Percentiles rank a stretch among this genome's conserved stretches.
Evolutionary conservation across 2,113 vertebrate genomes (phyloP).

Genomic region (Neoarius graeffei): DNA sequence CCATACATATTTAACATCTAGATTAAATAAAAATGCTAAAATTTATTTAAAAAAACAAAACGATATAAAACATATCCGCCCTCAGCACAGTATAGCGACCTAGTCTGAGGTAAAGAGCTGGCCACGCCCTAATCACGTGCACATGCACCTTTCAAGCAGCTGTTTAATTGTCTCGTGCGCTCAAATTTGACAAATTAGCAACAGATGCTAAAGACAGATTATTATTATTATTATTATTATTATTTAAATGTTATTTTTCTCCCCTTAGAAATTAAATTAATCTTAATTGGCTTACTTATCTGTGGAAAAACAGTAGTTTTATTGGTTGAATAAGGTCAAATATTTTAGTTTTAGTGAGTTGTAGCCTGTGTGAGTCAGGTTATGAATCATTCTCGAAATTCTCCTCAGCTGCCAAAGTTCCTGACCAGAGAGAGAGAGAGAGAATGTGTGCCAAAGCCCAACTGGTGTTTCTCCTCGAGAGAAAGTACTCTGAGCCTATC

Average conservation of each 20-base stretch:
- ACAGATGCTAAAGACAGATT: background rate
- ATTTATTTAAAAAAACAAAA: too few relatives aligned
- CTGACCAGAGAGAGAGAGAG: background rate
- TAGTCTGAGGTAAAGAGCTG: background rate
- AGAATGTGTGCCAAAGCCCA: slow-evolving; percentile 4
- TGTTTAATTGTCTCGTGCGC: too few relatives aligned
- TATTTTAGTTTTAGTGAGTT: slow-evolving; percentile 3
- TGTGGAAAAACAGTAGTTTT: background rate
- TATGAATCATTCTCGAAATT: slow-evolving; percentile 46
- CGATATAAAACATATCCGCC: too few relatives aligned
- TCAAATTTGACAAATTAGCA: background rate
- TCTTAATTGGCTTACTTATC: background rate
- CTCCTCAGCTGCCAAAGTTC: slow-evolving; percentile 24
- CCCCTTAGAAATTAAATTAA: background rate
- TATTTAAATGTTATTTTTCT: too few relatives aligned
- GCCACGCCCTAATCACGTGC: slow-evolving; percentile 10
- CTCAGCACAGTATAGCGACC: background rate
- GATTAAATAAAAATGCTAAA: too few relatives aligned
- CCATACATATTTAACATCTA: background rate
- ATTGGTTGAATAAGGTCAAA: background rate
- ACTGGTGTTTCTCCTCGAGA: slow-evolving; percentile 31
- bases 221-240: too few relatives aligned
- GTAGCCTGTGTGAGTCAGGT: slow-evolving; percentile 21
- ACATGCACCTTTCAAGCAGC: background rate
- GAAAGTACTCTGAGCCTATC: background rate